Evolutionary conservation across 2,113 vertebrate species (phyloP), one percentile per base, ranked within the genome.

Genomic region (Andinoacara biseriatus): DNA sequence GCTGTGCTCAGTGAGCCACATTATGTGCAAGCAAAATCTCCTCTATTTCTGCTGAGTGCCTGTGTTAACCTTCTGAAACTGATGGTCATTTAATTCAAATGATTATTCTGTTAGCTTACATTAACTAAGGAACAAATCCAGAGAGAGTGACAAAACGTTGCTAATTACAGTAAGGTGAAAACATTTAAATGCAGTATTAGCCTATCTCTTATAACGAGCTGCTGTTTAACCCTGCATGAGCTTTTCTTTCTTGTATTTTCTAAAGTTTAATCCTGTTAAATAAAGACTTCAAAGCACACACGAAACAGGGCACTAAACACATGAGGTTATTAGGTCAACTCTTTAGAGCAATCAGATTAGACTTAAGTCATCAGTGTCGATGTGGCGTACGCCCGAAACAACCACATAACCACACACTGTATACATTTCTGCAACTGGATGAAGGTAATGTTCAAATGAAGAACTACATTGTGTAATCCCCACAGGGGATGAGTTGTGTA

Each of bases 381-480:
- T 78, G 33, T 26, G 22, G 38, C 61, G 31, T 72, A 6, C 10
- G 38, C 22, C 26, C 24, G 22, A n/a, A 76, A 31, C 65, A 62
- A 60, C 22, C 5, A 52, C 10, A 75, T 10, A 84, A 82, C 33
- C 49, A 69, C 60, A 76, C 56, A 11, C 46, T 17, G 10, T 20
- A 85, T 54, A 86, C 54, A 57, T 65, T 58, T 80, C 65, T 75
- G 52, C 52, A 85, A 81, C 83, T 89, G 65, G 91, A 90, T 85
- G 67, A 72, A 72, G 78, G 31, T 15, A 46, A 78, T 67, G 85
- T 87, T 94, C 75, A 81, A 77, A 74, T 69, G 49, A 49, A 83
- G 61, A 91, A 81, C 74, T 83, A 80, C 87, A 85, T 81, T 78
- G 91, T 91, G 86, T 90, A 91, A 93, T 92, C 91, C 92, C 87